A percentile compares a stretch with the other conserved stretches of the same genome.
Conservation (phyloP, 1,140 invertebrate genomes). For the Chelonus insularis region DNA sequence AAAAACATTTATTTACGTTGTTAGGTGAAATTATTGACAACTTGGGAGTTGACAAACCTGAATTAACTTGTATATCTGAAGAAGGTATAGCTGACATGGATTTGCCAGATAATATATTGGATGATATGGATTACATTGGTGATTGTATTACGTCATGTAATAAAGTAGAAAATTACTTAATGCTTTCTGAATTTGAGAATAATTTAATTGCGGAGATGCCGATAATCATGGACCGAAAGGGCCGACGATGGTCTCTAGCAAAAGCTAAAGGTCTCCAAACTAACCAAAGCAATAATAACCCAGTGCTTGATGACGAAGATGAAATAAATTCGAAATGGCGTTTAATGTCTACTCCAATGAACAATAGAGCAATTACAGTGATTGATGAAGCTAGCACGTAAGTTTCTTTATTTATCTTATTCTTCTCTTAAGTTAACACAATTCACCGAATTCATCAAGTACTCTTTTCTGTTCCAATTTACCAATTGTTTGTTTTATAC, state of each 20-base stretch:
- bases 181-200: slow-evolving; percentile 86
- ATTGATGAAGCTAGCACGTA: slow-evolving; percentile 70
- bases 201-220: slow-evolving; percentile 80
- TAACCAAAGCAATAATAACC: slow-evolving; percentile 25
- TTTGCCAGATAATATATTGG: slow-evolving; percentile 78
- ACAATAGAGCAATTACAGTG: slow-evolving; percentile 71
- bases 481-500: not conserved
- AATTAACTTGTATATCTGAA: slow-evolving; percentile 85
- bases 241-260: slow-evolving; percentile 71
- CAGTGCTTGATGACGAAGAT: slow-evolving; percentile 34
- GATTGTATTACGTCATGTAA: slow-evolving; percentile 88
- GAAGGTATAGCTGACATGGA: slow-evolving; percentile 84
- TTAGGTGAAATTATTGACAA: slow-evolving; percentile 43
- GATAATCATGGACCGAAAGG: slow-evolving; percentile 70
- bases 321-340: slow-evolving; percentile 49
- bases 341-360: slow-evolving; percentile 48
- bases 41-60: slow-evolving; percentile 63
- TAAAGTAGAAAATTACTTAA: slow-evolving; percentile 85
- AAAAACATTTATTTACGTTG: no score
- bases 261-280: slow-evolving; percentile 44
- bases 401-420: slow-evolving; percentile 22
- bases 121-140: slow-evolving; percentile 79
- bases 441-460: not conserved
- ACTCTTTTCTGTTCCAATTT: not conserved
- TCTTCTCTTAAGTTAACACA: not conserved